phyloP scores from a whole-genome alignment of 2,113 vertebrate species.

The Canis aureus region DNA sequence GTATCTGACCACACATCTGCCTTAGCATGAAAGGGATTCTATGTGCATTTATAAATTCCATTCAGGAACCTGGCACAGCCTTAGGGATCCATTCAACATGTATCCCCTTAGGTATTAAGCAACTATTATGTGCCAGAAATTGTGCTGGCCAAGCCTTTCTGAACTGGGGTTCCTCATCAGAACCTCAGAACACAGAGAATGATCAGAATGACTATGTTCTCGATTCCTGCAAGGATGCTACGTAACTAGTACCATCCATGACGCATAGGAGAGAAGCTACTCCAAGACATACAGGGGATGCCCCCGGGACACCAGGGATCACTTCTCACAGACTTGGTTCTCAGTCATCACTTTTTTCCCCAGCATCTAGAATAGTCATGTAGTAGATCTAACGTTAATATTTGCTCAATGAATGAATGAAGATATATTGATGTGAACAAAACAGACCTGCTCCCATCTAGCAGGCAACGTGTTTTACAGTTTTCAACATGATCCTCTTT shows the following conservation, averaged over 20 bases:
- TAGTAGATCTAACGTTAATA: background rate
- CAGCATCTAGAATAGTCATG: background rate
- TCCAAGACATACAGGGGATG: background rate
- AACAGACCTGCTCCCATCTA: background rate
- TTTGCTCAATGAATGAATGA: background rate
- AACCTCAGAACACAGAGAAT: background rate
- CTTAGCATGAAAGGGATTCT: background rate
- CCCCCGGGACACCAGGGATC: background rate
- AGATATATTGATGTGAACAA: background rate
- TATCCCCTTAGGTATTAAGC: background rate
- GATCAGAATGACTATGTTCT: background rate
- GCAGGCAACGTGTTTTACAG: background rate
- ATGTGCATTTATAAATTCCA: rapidly evolving
- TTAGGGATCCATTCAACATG: background rate
- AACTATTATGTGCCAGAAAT: background rate
- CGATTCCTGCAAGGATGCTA: background rate
- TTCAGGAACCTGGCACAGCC: background rate
- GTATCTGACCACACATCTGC: background rate
- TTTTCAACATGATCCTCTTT: background rate
- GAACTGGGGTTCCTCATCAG: background rate
- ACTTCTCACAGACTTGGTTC: background rate
- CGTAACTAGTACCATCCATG: background rate
- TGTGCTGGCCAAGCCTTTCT: background rate
- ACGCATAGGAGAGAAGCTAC: background rate
- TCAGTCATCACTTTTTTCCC: background rate